phyloP scores from a whole-genome alignment of 2,888 invertebrate genomes.

The Schizaphis graminum region DNA sequence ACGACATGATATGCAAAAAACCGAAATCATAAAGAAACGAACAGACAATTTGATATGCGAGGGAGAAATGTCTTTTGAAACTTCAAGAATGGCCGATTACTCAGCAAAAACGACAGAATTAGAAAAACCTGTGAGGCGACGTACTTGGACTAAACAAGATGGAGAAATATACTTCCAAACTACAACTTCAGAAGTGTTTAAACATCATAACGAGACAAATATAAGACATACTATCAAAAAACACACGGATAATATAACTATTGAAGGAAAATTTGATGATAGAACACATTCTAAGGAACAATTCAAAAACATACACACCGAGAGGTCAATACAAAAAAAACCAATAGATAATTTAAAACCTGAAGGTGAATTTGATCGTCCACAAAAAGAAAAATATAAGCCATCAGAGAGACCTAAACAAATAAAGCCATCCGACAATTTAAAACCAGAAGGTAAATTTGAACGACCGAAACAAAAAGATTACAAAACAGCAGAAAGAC shows the following conservation, averaged over 20 bases:
- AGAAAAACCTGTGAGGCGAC: constrained; percentile 76
- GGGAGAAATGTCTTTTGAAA: constrained; percentile 77
- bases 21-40: constrained; percentile 68
- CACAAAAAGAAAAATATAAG: constrained; percentile 74
- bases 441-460: constrained; percentile 74
- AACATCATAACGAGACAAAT: constrained; percentile 67
- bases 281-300: constrained; percentile 72
- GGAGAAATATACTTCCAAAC: constrained; percentile 78
- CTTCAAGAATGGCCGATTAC: constrained; percentile 77
- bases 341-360: constrained; percentile 77
- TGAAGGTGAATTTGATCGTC: constrained; percentile 76
- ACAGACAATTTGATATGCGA: constrained; percentile 69
- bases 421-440: constrained; percentile 72
- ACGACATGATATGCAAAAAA: constrained; percentile 68
- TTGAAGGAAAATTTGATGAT: constrained; percentile 74
- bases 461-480: constrained; percentile 71
- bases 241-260: constrained; percentile 73
- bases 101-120: constrained; percentile 75
- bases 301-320: constrained; percentile 68
- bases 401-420: constrained; percentile 68
- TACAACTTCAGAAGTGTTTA: constrained; percentile 76
- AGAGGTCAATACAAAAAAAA: constrained; percentile 71
- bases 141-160: constrained; percentile 82
- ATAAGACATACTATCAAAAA: constrained; percentile 71
- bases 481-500: constrained; percentile 74